phyloP scores from a whole-genome alignment of 2,888 invertebrate genomes.

The Papilio gigon region DNA sequence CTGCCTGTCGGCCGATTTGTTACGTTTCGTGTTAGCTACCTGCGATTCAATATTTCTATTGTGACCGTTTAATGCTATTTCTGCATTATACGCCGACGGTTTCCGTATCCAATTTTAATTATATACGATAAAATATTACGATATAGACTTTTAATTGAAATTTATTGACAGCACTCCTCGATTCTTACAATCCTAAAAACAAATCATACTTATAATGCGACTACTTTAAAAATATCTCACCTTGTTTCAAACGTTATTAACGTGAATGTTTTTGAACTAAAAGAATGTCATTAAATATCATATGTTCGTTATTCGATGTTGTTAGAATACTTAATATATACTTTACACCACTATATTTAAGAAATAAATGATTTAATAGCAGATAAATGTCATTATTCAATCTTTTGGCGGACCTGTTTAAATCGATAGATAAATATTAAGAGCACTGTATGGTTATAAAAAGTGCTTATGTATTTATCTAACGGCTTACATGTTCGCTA shows the following conservation, averaged over 20 bases:
- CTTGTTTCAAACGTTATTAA: not conserved
- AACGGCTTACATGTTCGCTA: conserved; percentile 42
- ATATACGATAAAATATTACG: not conserved
- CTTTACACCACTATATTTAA: not conserved
- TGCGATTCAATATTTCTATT: conserved; percentile 31
- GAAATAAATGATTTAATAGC: not conserved
- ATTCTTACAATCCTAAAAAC: no score
- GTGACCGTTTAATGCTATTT: conserved; percentile 9
- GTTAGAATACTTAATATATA: conserved; percentile 19
- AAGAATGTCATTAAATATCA: conserved; percentile 12
- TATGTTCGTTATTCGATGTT: conserved; percentile 11
- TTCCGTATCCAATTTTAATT: not conserved
- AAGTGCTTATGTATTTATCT: conserved; percentile 34
- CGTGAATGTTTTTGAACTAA: not conserved
- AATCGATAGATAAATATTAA: conserved; percentile 13
- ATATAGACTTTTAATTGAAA: not conserved
- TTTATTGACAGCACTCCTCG: no score
- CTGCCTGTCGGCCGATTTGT: conserved; percentile 47
- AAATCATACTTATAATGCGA: not conserved
- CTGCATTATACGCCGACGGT: not conserved
- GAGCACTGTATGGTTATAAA: conserved; percentile 35
- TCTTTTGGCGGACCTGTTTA: conserved; percentile 22
- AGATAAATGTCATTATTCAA: conserved; percentile 19
- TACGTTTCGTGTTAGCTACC: conserved; percentile 47
- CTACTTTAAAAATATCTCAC: not conserved